Conservation (phyloP, 2,113 vertebrate genomes). For the Sminthopsis crassicaudata region DNA sequence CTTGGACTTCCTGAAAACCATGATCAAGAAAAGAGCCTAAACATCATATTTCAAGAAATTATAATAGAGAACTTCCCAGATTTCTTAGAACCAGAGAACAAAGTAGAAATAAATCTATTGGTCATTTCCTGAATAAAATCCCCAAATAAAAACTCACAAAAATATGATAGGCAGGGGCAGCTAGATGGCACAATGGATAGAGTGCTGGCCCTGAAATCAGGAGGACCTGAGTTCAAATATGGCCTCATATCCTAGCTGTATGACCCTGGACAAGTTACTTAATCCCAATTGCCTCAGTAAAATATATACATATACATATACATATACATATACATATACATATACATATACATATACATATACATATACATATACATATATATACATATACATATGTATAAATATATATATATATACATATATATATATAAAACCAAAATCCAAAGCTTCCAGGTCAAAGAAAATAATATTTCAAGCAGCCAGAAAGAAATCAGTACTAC, state of each 20-base stretch:
- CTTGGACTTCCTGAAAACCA: neutral
- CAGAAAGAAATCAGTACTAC: neutral
- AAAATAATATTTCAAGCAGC: neutral
- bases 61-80: neutral
- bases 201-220: too few species aligned
- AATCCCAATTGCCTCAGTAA: too few species aligned
- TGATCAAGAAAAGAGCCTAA: neutral
- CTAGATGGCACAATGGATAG: too few species aligned
- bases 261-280: too few species aligned
- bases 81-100: neutral
- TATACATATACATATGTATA: too few species aligned
- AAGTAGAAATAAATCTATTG: neutral
- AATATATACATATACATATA: too few species aligned
- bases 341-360: neutral
- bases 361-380: too few species aligned
- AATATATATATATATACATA: too few species aligned
- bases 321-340: too few species aligned
- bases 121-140: neutral
- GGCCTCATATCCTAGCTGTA: too few species aligned
- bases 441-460: neutral
- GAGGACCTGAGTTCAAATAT: too few species aligned
- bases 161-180: neutral
- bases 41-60: neutral
- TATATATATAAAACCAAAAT: neutral
- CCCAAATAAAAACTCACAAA: neutral